Percentiles rank a stretch among this genome's conserved stretches.
Evolutionary conservation across 2,797 vertebrate species (phyloP).

Genomic region (Uromys caudimaculatus): DNA sequence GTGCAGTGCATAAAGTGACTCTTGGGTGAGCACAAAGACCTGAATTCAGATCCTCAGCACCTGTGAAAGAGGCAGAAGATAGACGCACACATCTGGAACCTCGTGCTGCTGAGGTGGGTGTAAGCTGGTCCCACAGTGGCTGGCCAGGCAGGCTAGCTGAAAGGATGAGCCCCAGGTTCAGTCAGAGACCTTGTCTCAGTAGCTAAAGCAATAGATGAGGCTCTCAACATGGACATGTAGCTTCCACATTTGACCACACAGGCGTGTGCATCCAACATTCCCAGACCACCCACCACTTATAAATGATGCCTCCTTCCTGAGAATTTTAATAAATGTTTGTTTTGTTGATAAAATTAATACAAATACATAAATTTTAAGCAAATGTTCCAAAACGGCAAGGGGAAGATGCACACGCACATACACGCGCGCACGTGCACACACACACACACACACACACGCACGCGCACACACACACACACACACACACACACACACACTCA

Average conservation of each 20-base stretch:
- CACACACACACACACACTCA: not conserved
- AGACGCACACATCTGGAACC: not conserved
- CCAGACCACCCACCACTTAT: not conserved
- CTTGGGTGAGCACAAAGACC: not conserved
- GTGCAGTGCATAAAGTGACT: not conserved
- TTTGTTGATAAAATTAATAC: slow-evolving; percentile 42
- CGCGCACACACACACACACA: not conserved
- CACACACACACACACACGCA: not conserved
- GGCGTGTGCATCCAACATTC: not conserved
- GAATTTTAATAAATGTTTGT: slow-evolving; percentile 45
- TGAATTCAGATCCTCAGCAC: not conserved
- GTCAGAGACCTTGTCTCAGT: not conserved
- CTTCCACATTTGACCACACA: not conserved
- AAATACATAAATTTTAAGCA: slow-evolving; percentile 40
- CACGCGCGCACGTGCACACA: not conserved
- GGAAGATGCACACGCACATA: not conserved
- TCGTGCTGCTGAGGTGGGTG: not conserved
- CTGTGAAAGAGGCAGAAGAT: not conserved
- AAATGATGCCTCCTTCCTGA: slow-evolving; percentile 5
- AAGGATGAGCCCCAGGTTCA: not conserved
- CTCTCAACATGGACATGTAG: not conserved
- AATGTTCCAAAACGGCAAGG: slow-evolving; percentile 7
- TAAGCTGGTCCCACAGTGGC: no score
- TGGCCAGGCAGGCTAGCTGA: no score
- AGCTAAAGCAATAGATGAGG: not conserved